A percentile compares a stretch with the other conserved stretches of the same genome.
Evolutionary conservation across 2,888 invertebrate genomes (phyloP).

Genomic region (Chrysolina americana): DNA sequence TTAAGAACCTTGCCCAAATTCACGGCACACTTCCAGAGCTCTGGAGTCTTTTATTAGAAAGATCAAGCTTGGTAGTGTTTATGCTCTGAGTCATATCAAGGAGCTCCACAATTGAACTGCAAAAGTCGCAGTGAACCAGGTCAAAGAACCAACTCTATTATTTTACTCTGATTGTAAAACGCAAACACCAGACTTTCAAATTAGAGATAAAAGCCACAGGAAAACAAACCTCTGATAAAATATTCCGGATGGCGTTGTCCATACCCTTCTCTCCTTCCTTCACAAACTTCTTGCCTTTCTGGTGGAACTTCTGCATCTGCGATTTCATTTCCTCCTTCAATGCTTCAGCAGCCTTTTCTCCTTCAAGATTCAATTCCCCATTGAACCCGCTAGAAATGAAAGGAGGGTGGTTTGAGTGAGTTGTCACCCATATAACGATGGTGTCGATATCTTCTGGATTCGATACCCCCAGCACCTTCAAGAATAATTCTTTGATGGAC

Average conservation of each 20-base stretch:
- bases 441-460: conserved; percentile 47
- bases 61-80: too few relatives aligned
- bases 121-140: too few relatives aligned
- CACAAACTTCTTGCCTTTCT: conserved; percentile 8
- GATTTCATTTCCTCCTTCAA: not conserved
- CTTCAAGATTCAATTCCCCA: not conserved
- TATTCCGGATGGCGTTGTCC: not conserved
- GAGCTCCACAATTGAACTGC: too few relatives aligned
- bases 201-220: not conserved
- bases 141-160: too few relatives aligned
- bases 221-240: not conserved
- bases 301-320: not conserved
- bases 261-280: not conserved
- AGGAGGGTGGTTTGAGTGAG: conserved; percentile 46
- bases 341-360: not conserved
- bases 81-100: too few relatives aligned
- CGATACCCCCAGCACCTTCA: conserved; percentile 46
- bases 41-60: too few relatives aligned
- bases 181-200: too few relatives aligned
- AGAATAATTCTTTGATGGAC: conserved; percentile 44
- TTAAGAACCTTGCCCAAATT: too few relatives aligned
- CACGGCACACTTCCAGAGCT: too few relatives aligned
- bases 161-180: too few relatives aligned
- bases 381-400: not conserved
- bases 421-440: conserved; percentile 45